A percentile compares a stretch with the other conserved stretches of the same genome.
Conservation (phyloP, 2,888 invertebrate genomes). For the Drosophila demipolita region DNA sequence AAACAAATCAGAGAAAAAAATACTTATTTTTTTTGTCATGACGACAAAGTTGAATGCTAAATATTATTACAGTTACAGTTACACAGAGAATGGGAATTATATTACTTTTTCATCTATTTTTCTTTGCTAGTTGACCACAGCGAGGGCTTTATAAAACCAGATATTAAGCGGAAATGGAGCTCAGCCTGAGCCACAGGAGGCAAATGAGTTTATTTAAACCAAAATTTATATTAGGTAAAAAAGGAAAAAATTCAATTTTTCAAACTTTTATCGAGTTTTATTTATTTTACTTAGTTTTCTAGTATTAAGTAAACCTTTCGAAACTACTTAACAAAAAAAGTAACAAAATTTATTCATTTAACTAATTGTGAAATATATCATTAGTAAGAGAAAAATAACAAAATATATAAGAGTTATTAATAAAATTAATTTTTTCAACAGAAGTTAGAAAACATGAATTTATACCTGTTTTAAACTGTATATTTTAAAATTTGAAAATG, state of each 20-base stretch:
- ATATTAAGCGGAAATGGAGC: background rate
- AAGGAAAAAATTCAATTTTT: background rate
- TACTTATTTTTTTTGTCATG: constrained; percentile 16
- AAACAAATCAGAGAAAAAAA: constrained; percentile 25
- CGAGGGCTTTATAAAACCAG: background rate
- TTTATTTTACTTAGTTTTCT: no score
- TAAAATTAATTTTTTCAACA: background rate
- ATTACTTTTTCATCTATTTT: background rate
- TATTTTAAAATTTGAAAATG: background rate
- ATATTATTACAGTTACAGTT: background rate
- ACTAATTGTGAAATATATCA: no score
- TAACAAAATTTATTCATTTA: no score
- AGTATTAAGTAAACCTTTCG: no score
- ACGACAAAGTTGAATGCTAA: constrained; percentile 18
- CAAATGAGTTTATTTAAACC: constrained; percentile 1
- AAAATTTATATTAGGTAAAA: background rate
- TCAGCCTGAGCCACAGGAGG: constrained; percentile 1
- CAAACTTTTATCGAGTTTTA: no score
- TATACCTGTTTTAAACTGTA: no score
- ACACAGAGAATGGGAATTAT: background rate
- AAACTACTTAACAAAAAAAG: no score
- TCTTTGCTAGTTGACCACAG: constrained; percentile 4
- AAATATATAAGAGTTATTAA: no score
- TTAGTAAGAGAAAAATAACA: no score
- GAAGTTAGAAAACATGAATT: no score